Evolutionary conservation across 2,797 vertebrate species (phyloP), one percentile per base, ranked within the genome.

Genomic region (Anomalospiza imberbis): DNA sequence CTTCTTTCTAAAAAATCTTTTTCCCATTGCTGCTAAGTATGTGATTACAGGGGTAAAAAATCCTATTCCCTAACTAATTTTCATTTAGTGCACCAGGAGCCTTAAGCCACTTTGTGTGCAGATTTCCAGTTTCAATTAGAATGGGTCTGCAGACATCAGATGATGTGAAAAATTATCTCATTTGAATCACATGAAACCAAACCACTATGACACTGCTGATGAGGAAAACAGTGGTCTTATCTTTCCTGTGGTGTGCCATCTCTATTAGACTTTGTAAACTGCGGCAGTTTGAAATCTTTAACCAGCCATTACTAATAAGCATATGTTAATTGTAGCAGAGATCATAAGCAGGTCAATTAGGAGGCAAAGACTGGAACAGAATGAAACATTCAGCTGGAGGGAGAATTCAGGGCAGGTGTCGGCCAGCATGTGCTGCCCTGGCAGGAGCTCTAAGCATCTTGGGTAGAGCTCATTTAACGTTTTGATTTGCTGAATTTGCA

Each of bases 291-390:
- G 98, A 98, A 98, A 98, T 98, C 98, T 98, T 98, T 98, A 99
- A 98, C 98, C 98, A 99, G 98, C 98, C 98, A 98, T 98, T 98
- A 98, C 99, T 99, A 99, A 99, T 98, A 99, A 99, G 98, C 99
- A 99, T 99, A 99, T 99, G 99, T 99, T 99, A 99, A 99, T 99
- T 99, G 98, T 98, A 98, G 97, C 98, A 98, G 97, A 98, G 98
- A 99, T 99, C 99, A 99, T 98, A 99, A 98, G 98, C 98, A 98
- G 99, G 99, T 99, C 98, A 98, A 98, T 98, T 98, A 98, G 98
- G 98, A 98, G 98, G 98, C 98, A 98, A 98, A 98, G 98, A 98
- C 98, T 98, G 98, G 98, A 98, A 98, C 98, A 95, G 97, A 98
- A 98, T 97, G 98, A 98, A 98, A 98, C 98, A 98, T 98, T 98